Evolutionary conservation across 1,140 invertebrate species (phyloP).

Genomic region (Hycleus cichorii): DNA sequence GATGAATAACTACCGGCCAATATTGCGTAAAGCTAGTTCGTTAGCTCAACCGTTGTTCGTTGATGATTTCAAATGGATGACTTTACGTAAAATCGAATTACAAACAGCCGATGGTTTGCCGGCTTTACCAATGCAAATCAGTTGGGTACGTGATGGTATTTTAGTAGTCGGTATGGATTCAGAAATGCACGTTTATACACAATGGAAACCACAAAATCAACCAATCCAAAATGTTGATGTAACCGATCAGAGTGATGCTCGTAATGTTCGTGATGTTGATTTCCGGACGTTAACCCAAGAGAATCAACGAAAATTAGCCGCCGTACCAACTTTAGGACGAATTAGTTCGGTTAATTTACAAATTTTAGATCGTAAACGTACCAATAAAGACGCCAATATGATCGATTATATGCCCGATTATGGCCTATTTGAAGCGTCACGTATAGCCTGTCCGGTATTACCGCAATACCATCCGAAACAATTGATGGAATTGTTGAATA

Average conservation of each 20-base stretch:
- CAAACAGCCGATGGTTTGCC: constrained; percentile 92
- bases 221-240: constrained; percentile 26
- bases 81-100: constrained; percentile 82
- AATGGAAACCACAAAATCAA: constrained; percentile 77
- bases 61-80: constrained; percentile 93
- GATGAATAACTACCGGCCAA: constrained; percentile 59
- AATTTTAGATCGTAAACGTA: constrained; percentile 62
- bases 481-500: constrained; percentile 96
- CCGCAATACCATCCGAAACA: constrained; percentile 99
- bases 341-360: constrained; percentile 77
- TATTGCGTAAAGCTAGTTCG: constrained; percentile 79
- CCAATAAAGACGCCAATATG: constrained; percentile 49
- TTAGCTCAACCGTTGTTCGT: constrained; percentile 75
- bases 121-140: constrained; percentile 95
- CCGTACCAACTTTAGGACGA: constrained; percentile 70
- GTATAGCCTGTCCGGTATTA: constrained; percentile 92
- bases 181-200: constrained; percentile 98
- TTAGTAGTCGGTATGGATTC: constrained; percentile 98
- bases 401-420: constrained; percentile 84
- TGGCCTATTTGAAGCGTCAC: constrained; percentile 93
- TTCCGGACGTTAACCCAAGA: constrained; percentile 65
- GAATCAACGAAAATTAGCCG: constrained; percentile 63
- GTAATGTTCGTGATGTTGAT: constrained; percentile 65
- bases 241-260: constrained; percentile 19
- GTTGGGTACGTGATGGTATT: constrained; percentile 96